Conservation (phyloP, 2,113 vertebrate genomes). For the Telmatochromis sp. region DNA sequence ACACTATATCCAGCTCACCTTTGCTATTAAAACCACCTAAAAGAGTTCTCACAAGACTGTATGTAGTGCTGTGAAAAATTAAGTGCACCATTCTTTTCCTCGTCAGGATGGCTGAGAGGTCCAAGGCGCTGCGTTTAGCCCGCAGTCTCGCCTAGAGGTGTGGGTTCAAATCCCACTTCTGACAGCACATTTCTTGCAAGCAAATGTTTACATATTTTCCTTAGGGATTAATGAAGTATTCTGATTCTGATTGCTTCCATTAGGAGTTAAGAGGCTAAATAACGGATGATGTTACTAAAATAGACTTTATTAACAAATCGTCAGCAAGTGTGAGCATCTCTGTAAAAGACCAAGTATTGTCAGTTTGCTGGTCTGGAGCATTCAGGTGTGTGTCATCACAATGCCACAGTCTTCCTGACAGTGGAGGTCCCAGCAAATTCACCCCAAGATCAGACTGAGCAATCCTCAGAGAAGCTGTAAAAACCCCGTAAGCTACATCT, state of each 20-base stretch:
- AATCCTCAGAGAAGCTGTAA: no score
- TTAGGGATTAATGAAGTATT: background rate
- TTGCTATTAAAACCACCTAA: background rate
- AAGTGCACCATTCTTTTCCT: background rate
- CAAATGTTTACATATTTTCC: background rate
- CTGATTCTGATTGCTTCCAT: background rate
- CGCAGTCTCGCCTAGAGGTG: fast-evolving
- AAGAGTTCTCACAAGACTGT: background rate
- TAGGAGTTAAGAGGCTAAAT: background rate
- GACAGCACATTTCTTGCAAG: background rate
- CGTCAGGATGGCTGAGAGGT: fast-evolving
- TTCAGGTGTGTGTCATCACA: background rate
- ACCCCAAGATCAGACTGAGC: no score
- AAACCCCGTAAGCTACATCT: no score
- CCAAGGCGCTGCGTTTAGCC: fast-evolving
- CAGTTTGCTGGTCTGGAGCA: background rate
- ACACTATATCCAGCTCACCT: background rate
- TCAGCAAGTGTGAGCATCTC: background rate
- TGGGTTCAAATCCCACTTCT: background rate
- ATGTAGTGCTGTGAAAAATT: background rate
- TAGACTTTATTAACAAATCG: background rate
- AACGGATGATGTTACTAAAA: background rate
- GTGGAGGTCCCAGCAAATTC: background rate
- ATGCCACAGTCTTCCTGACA: background rate
- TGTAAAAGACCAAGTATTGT: background rate